phyloP scores from a whole-genome alignment of 2,797 vertebrate species.

The Molossus molossus region DNA sequence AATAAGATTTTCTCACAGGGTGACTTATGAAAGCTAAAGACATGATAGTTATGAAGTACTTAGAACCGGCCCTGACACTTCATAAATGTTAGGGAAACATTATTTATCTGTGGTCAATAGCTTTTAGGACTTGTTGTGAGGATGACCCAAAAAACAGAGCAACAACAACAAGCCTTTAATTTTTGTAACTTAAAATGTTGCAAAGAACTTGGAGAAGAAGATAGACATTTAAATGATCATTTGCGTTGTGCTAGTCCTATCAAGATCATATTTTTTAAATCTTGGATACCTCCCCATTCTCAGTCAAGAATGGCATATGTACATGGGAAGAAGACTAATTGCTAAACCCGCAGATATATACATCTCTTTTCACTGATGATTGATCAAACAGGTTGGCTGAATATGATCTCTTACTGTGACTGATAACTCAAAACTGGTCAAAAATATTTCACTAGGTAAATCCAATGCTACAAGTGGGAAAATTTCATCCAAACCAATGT shows the following conservation, averaged over 20 bases:
- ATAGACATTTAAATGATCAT: neutral
- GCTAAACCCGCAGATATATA: neutral
- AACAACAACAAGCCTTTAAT: neutral
- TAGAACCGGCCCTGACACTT: neutral
- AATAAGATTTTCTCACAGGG: neutral
- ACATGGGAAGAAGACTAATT: neutral
- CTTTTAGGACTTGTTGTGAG: neutral
- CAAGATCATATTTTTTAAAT: neutral
- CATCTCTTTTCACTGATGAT: neutral
- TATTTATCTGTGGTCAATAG: neutral
- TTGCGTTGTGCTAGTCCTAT: neutral
- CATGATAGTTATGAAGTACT: neutral
- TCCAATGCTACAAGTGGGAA: neutral
- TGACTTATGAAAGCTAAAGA: neutral
- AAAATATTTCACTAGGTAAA: slow-evolving; percentile 29
- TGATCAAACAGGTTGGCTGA: neutral
- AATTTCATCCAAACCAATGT: neutral
- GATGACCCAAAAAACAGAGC: neutral
- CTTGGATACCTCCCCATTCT: neutral
- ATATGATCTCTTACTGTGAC: neutral
- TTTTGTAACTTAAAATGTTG: neutral
- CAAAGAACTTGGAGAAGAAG: neutral
- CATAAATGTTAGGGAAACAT: neutral
- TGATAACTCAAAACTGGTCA: neutral
- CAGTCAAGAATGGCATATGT: neutral